Base-by-base conservation (phyloP, 2,113 vertebrate genomes). In the Rhipidura dahli region DNA sequence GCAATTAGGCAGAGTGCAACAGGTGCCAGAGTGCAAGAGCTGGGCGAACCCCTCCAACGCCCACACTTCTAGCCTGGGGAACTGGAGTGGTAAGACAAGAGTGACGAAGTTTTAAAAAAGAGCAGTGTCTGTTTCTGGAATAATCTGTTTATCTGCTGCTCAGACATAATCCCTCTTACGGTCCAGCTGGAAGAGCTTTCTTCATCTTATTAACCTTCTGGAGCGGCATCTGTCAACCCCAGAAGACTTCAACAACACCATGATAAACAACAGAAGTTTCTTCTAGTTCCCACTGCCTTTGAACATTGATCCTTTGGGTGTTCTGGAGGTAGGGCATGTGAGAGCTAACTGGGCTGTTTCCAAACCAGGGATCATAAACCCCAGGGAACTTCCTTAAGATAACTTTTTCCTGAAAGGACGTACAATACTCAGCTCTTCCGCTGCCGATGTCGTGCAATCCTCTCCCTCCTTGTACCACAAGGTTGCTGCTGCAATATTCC, bases 151-250 rank as follows among this genome's bases (percentile, higher is more conserved):
- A 99, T 98, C 98, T 98, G 96, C 96, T 97, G 94, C 98, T 99
- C 98, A 98, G 98, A 98, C 98, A 97, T 99, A 99, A 99, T 99
- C 99, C 98, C 96, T 96, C 98, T 99, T 98, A 98, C 19, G 77
- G 96, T 96, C 96, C 98, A 98, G 97, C 98, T 97, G 98, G 97
- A 97, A 96, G 97, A 97, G 87, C 96, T 97, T 94, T 91, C 97
- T 96, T 99, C 98, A 99, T 99, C 99, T 98, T 98, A 98, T 99
- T 99, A 99, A 97, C 98, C 98, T 98, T 98, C 98, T 98, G 98
- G 98, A 98, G 79, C 70, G 94, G 98, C 98, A 98, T 98, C 98
- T 99, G 99, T 98, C 97, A 98, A 81, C 88, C 86, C 91, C 83
- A 78, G 96, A 90, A 95, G 84, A 82, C 93, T 82, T 90, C 95